These are phyloP conservation scores for Hoplostethus atlanticus DNA, from an alignment of 2,797 vertebrate species.

Conservation along the genomic window DNA sequence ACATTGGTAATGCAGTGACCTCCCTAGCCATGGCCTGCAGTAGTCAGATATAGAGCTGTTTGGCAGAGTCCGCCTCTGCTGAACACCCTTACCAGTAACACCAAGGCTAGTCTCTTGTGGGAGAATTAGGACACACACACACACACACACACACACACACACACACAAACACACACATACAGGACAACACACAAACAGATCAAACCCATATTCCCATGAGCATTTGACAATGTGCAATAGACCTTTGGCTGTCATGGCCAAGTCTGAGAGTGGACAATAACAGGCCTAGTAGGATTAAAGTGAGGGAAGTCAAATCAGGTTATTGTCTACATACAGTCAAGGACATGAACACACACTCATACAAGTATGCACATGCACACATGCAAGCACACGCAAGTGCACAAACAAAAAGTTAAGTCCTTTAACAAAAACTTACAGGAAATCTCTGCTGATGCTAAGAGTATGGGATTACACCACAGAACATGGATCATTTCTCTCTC, in stretches of 20 bases:
- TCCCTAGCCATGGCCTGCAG: slow-evolving; percentile 62
- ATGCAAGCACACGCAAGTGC: slow-evolving; percentile 2
- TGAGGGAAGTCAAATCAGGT: slow-evolving; percentile 17
- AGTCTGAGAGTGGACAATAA: background rate
- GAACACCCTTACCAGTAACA: slow-evolving; percentile 47
- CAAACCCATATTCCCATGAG: slow-evolving; percentile 47
- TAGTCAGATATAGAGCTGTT: slow-evolving; percentile 56
- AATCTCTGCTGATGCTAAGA: no score
- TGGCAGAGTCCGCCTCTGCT: slow-evolving; percentile 43
- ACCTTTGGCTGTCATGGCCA: slow-evolving; percentile 18
- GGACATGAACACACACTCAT: slow-evolving; percentile 10
- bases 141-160: background rate
- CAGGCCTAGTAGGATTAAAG: slow-evolving; percentile 25
- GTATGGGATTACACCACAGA: no score
- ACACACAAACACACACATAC: background rate
- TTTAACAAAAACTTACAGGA: no score
- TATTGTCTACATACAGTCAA: slow-evolving; percentile 21
- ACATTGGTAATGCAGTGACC: slow-evolving; percentile 41
- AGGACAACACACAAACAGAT: slow-evolving; percentile 49
- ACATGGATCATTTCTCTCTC: no score
- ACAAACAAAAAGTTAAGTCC: no score
- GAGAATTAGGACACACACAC: slow-evolving; percentile 27
- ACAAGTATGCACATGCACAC: slow-evolving; percentile 4
- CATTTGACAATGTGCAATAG: background rate
- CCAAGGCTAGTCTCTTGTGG: slow-evolving; percentile 41